Conservation (phyloP, 1,140 invertebrate species). For the Brachionus paranguensis region DNA sequence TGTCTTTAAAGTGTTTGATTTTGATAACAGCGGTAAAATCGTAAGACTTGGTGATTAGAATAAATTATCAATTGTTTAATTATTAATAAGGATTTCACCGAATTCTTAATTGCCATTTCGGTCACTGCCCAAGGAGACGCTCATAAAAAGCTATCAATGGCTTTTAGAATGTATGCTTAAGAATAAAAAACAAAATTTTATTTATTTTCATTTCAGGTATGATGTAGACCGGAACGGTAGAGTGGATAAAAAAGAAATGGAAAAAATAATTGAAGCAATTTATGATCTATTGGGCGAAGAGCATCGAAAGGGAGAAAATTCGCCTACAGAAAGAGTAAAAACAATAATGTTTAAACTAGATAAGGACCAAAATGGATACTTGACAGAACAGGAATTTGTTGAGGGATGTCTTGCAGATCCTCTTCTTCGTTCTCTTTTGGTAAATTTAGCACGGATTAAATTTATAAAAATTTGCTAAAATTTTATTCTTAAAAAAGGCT, state of each 20-base stretch:
- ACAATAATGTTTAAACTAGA: constrained; percentile 25
- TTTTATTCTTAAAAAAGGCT: neutral
- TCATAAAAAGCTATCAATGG: constrained; percentile 11
- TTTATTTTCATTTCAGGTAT: neutral
- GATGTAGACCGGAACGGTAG: constrained; percentile 36
- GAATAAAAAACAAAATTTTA: neutral
- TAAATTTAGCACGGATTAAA: neutral
- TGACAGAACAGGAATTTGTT: constrained; percentile 38
- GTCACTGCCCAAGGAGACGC: constrained; percentile 26
- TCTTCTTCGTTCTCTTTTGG: constrained; percentile 18
- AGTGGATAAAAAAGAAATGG: constrained; percentile 40
- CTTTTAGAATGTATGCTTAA: constrained; percentile 22
- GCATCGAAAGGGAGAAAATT: constrained; percentile 21
- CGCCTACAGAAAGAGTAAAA: constrained; percentile 5
- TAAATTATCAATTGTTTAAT: neutral
- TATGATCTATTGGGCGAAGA: constrained; percentile 39
- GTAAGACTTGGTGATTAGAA: neutral
- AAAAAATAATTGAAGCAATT: constrained; percentile 31
- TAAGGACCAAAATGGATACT: constrained; percentile 12
- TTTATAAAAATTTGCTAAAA: no score
- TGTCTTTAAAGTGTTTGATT: constrained; percentile 39
- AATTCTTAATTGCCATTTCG: constrained; percentile 35
- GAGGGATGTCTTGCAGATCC: constrained; percentile 29
- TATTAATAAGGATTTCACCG: constrained; percentile 14
- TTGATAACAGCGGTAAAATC: constrained; percentile 9